Evolutionary conservation across 2,113 vertebrate genomes (phyloP).

Genomic region (Gorsachius goisagi): DNA sequence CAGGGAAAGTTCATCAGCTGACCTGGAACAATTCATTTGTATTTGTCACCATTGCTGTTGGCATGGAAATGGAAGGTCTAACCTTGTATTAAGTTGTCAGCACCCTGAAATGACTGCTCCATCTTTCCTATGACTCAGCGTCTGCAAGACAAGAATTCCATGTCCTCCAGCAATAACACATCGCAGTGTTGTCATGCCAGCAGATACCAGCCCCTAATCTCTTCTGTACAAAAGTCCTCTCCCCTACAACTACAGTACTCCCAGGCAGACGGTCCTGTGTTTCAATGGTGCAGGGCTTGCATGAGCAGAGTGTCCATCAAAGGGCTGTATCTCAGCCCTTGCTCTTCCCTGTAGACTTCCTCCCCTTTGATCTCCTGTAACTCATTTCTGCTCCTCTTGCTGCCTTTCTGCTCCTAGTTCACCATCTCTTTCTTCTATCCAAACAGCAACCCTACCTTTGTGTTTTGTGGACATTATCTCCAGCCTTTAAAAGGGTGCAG

Average conservation of each 20-base stretch:
- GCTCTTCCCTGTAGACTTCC: not conserved
- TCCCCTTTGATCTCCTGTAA: not conserved
- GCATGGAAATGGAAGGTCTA: constrained; percentile 26
- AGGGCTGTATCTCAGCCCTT: not conserved
- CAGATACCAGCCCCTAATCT: not conserved
- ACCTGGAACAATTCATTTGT: not conserved
- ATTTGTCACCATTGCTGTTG: not conserved
- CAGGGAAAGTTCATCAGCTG: not conserved
- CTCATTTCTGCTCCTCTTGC: not conserved
- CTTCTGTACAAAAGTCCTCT: not conserved
- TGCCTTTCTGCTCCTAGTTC: not conserved
- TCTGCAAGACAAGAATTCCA: not conserved
- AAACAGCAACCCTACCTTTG: not conserved
- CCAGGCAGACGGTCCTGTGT: not conserved
- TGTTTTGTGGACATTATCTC: not conserved
- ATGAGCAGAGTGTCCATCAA: not conserved
- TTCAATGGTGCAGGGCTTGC: not conserved
- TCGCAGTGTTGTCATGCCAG: not conserved
- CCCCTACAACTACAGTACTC: not conserved
- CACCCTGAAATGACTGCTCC: not conserved
- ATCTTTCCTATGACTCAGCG: constrained; percentile 18
- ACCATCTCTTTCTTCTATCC: not conserved
- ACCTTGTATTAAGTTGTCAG: constrained; percentile 18
- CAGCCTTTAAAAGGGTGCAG: not conserved
- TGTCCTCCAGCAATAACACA: not conserved